phyloP scores from a whole-genome alignment of 2,113 vertebrate species.

The Prunella himalayana region DNA sequence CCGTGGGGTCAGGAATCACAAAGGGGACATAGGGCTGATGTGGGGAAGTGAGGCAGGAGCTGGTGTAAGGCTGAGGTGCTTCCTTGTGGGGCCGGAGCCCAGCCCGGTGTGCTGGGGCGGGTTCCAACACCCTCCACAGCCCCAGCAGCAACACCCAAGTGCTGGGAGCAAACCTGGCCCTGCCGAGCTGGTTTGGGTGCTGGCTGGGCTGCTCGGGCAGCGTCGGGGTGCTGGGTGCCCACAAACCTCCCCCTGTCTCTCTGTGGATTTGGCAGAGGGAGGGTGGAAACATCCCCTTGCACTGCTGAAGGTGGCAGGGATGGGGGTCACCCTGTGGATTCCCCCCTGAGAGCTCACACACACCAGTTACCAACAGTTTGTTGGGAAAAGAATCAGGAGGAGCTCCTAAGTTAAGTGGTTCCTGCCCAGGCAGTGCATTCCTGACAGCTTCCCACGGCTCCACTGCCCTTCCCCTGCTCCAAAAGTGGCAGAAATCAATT shows the following conservation, averaged over 20 bases:
- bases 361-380: not conserved
- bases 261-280: not conserved
- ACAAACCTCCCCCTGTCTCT: not conserved
- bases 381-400: not conserved
- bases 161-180: conserved; percentile 1
- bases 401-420: not conserved
- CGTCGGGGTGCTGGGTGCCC: not conserved
- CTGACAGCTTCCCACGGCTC: not conserved
- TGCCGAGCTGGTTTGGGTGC: conserved; percentile 21
- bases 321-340: fast-evolving
- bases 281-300: fast-evolving
- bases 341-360: not conserved
- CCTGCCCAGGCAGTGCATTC: not conserved
- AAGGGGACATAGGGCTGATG: fast-evolving
- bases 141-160: conserved; percentile 33
- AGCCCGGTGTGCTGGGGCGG: not conserved
- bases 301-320: not conserved
- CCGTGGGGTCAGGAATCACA: fast-evolving
- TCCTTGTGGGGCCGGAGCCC: not conserved
- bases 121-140: not conserved
- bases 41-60: not conserved
- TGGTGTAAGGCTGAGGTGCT: not conserved
- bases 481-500: not conserved
- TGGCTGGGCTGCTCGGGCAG: not conserved
- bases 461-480: not conserved